A percentile compares a stretch with the other conserved stretches of the same genome.
phyloP scores from a whole-genome alignment of 92 coral and sea anemone species.

The Micromussa lordhowensis region DNA sequence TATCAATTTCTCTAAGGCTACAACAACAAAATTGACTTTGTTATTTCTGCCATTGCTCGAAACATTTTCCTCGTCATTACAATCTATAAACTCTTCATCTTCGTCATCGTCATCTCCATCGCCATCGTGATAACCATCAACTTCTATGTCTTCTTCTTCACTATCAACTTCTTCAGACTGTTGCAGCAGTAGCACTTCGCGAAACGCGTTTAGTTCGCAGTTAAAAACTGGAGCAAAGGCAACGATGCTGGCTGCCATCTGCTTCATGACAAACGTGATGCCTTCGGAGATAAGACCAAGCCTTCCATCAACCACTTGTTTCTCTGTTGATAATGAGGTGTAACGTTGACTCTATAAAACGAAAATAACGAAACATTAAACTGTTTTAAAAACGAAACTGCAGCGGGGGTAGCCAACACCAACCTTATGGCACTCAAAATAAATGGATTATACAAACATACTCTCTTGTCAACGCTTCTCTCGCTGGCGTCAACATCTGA shows the following conservation, averaged over 20 bases:
- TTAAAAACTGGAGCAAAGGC: conserved; percentile 19
- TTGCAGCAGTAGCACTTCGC: conserved; percentile 8
- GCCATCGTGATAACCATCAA: conserved; percentile 1
- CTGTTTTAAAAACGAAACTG: not conserved
- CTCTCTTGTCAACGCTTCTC: not conserved
- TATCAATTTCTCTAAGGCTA: conserved; percentile 14
- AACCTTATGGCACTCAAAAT: not conserved
- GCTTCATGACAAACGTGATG: conserved; percentile 20
- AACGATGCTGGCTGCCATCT: conserved; percentile 18
- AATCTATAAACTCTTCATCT: not conserved
- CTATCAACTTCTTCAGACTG: conserved; percentile 17
- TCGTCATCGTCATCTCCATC: not conserved
- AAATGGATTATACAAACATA: conserved; percentile 14
- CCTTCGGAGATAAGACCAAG: conserved; percentile 14
- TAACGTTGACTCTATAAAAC: conserved; percentile 2
- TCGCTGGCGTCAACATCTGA: conserved; percentile 23
- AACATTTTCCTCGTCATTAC: not conserved
- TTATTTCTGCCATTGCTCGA: conserved; percentile 1
- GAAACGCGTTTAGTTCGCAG: conserved; percentile 17
- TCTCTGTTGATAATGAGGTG: not conserved
- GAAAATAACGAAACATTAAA: not conserved
- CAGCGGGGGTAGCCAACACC: conserved; percentile 10
- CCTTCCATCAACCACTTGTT: conserved; percentile 7
- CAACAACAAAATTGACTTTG: conserved; percentile 12
- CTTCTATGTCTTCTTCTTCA: not conserved